Conservation (phyloP, 2,113 vertebrate genomes). For the Thalassoma bifasciatum region DNA sequence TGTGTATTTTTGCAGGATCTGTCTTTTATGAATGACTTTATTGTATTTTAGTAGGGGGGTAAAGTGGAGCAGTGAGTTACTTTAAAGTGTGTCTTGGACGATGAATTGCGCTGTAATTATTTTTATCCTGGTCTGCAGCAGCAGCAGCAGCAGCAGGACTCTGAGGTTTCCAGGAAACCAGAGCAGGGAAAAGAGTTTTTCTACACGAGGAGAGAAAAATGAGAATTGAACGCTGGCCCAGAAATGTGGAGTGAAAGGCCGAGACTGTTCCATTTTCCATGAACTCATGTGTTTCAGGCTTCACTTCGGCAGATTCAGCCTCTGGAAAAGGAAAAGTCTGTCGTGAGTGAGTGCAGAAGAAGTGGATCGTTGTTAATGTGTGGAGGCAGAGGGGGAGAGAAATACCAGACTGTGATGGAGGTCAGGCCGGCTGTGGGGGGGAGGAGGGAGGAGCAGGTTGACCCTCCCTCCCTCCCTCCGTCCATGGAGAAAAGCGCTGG, state of each 20-base stretch:
- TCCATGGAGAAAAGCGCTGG: slow-evolving; percentile 4
- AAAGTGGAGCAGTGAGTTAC: slow-evolving; percentile 60
- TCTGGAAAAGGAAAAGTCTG: slow-evolving; percentile 60
- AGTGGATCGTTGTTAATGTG: slow-evolving; percentile 61
- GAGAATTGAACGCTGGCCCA: slow-evolving; percentile 83
- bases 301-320: slow-evolving; percentile 33
- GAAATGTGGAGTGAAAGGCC: slow-evolving; percentile 79
- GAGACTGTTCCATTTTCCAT: slow-evolving; percentile 77
- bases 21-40: slow-evolving; percentile 56
- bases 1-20: too few relatives aligned
- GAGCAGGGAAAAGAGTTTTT: slow-evolving; percentile 87
- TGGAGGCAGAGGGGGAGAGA: slow-evolving; percentile 43
- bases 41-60: slow-evolving; percentile 40
- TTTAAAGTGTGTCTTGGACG: slow-evolving; percentile 82
- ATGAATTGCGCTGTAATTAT: slow-evolving; percentile 86
- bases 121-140: slow-evolving; percentile 88
- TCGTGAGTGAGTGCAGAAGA: slow-evolving; percentile 24
- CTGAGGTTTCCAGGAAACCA: slow-evolving; percentile 83
- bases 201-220: slow-evolving; percentile 83
- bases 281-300: slow-evolving; percentile 69
- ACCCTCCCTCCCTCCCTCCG: too few relatives aligned
- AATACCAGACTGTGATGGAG: slow-evolving; percentile 55
- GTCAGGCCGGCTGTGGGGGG: slow-evolving; percentile 47
- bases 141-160: slow-evolving; percentile 78
- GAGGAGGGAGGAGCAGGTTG: slow-evolving; percentile 45